Evolutionary conservation across 2,113 vertebrate genomes (phyloP), one percentile per base, ranked within the genome.

Genomic region (Hydropotes inermis): DNA sequence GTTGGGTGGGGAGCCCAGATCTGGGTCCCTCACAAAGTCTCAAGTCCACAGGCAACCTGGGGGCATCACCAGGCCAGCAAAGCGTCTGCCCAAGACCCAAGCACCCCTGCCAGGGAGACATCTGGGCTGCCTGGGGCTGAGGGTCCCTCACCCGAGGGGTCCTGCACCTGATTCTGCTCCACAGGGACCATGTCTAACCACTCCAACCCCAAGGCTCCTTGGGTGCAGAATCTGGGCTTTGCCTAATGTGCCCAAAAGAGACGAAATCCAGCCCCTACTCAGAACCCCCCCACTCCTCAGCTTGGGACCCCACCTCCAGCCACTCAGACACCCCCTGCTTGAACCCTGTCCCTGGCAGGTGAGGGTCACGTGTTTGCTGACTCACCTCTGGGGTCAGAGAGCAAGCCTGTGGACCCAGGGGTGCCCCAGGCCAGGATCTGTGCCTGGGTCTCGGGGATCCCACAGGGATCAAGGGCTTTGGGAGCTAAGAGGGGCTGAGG

Each of bases 111-210:
- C 8, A 60, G 58, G 27, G 52, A 27, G 27, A 19, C 1, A 27
- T 3, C 21, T 1, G 3, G 58, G 39, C 21, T 30, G 15, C 15
- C 14, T 10, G 6, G 70, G 45, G 8, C 39, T 7, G 2, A 27
- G 27, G 10, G 39, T 2, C 25, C 28, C 30, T 23, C 33, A 6
- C 45, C 21, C 0, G 0, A 5, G 16, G 30, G 50, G 13, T 12
- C 45, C 90, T 15, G n/a, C 25, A 1, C 16, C 43, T 6, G 12
- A 16, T 16, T 45, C 78, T 93, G 27, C 55, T 79, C 27, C 30
- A 6, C 2, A 13, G 0, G n/a, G 10, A 17, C 60, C 33, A 57
- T 16, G 43, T 23, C 30, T 30, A 9, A 23, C 9, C 13, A 3
- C 27, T 7, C 50, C 25, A 8, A 3, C 21, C 23, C 12, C 30